These are phyloP conservation scores for Rhynchonema sp. DNA, from an alignment of 2,888 invertebrate genomes.

Conservation along the genomic window DNA sequence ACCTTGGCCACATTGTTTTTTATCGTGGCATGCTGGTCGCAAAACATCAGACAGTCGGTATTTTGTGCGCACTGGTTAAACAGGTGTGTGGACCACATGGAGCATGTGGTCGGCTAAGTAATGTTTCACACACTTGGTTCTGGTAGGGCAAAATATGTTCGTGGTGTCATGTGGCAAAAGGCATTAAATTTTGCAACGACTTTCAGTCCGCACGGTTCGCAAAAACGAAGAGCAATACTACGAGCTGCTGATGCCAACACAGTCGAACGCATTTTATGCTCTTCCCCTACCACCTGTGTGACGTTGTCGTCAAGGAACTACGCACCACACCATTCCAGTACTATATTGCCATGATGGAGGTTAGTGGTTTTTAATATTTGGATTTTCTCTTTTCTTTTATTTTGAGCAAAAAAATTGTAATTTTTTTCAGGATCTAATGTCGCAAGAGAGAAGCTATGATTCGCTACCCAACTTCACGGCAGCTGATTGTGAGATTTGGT, in stretches of 20 bases:
- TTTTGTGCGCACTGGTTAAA: too few species aligned
- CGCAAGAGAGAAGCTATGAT: constrained; percentile 81
- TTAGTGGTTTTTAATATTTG: constrained; percentile 10
- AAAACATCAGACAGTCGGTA: too few species aligned
- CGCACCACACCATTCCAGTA: constrained; percentile 84
- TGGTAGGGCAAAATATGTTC: too few species aligned
- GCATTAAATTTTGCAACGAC: background rate
- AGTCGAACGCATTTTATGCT: constrained; percentile 66
- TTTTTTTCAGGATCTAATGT: constrained; percentile 48
- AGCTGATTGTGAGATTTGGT: constrained; percentile 60
- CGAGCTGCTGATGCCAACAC: constrained; percentile 59
- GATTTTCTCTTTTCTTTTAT: too few species aligned
- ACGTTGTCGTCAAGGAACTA: constrained; percentile 76
- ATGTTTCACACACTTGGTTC: too few species aligned
- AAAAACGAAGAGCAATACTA: constrained; percentile 78
- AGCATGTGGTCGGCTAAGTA: too few species aligned
- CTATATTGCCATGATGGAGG: constrained; percentile 61
- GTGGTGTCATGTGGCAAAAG: too few species aligned
- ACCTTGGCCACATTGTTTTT: too few species aligned
- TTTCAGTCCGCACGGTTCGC: constrained; percentile 50
- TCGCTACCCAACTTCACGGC: constrained; percentile 92
- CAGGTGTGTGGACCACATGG: too few species aligned
- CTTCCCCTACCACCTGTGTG: constrained; percentile 84
- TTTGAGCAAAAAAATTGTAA: background rate
- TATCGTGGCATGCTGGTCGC: too few species aligned